These are phyloP conservation scores for Nyctibius bracteatus DNA, from an alignment of 2,113 vertebrate species.

Conservation along the genomic window DNA sequence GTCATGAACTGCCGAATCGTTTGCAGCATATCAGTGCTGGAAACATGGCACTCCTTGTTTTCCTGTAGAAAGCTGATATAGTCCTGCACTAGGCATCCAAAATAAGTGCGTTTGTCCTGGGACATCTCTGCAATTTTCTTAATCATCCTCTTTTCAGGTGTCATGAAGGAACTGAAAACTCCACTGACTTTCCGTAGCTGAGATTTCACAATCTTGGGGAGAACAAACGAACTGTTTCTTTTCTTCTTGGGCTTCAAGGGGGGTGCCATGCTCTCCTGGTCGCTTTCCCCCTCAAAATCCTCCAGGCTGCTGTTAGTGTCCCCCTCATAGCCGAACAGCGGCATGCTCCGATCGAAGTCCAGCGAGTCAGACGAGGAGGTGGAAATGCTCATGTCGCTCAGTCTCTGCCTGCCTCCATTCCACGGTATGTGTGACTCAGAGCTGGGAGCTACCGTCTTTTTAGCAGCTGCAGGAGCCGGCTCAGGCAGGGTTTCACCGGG, in stretches of 20 bases:
- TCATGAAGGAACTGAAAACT: conserved; percentile 90
- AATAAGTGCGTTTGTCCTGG: conserved; percentile 88
- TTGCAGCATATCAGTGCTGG: conserved; percentile 89
- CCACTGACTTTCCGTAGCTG: conserved; percentile 89
- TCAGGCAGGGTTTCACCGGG: conserved; percentile 68
- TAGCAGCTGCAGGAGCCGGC: conserved; percentile 16
- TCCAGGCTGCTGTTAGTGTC: conserved; percentile 87
- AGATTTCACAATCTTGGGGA: conserved; percentile 86
- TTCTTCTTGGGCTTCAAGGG: conserved; percentile 81
- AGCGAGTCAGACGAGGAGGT: conserved; percentile 92
- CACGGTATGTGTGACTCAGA: conserved; percentile 66
- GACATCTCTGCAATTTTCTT: conserved; percentile 86
- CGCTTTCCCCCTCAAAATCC: conserved; percentile 87
- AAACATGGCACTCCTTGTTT: conserved; percentile 90
- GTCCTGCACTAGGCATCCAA: conserved; percentile 93
- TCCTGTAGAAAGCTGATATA: conserved; percentile 93
- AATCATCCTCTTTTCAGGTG: conserved; percentile 87
- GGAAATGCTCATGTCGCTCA: conserved; percentile 93
- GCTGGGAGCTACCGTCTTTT: not conserved
- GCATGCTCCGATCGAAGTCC: conserved; percentile 83
- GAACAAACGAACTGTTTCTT: conserved; percentile 78
- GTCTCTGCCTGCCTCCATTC: conserved; percentile 77
- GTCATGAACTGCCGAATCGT: conserved; percentile 96
- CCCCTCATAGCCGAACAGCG: conserved; percentile 74
- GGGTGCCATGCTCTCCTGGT: conserved; percentile 85